A percentile compares a stretch with the other conserved stretches of the same genome.
phyloP scores from a whole-genome alignment of 2,888 invertebrate species.

The Cephus runcator region DNA sequence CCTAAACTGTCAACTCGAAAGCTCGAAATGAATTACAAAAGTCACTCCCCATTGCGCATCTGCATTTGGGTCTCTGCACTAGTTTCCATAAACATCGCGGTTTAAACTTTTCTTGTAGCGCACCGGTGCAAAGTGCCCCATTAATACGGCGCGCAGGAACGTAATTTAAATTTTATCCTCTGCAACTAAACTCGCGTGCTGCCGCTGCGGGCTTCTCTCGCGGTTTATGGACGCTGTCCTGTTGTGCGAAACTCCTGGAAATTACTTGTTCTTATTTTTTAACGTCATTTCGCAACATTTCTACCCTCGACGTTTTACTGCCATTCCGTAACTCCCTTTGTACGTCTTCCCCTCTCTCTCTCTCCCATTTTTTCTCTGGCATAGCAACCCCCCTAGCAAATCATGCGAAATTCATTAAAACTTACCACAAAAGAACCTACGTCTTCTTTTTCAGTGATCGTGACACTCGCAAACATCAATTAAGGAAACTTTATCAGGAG shows the following conservation, averaged over 20 bases:
- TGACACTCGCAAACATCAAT: background rate
- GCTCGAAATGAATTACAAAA: slow-evolving; percentile 23
- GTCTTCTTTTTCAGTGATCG: background rate
- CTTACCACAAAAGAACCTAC: background rate
- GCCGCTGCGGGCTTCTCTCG: background rate
- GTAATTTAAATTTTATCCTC: slow-evolving; percentile 25
- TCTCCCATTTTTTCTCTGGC: background rate
- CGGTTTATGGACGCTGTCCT: slow-evolving; percentile 17
- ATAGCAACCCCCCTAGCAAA: background rate
- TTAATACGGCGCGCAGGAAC: slow-evolving; percentile 2
- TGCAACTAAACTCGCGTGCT: background rate
- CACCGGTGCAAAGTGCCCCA: slow-evolving; percentile 4
- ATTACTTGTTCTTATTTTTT: slow-evolving; percentile 27
- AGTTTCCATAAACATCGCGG: slow-evolving; percentile 22
- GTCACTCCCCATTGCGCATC: slow-evolving; percentile 12
- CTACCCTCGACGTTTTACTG: background rate
- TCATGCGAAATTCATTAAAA: background rate
- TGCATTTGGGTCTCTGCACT: slow-evolving; percentile 11
- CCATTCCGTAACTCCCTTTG: background rate
- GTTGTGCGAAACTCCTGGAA: slow-evolving; percentile 17
- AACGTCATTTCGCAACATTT: slow-evolving; percentile 10
- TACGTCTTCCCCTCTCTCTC: background rate
- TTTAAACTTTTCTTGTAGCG: slow-evolving; percentile 13
- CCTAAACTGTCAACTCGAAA: background rate
- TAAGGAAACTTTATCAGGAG: background rate